Conservation (phyloP, 2,113 vertebrate species). For the Cololabis saira region DNA sequence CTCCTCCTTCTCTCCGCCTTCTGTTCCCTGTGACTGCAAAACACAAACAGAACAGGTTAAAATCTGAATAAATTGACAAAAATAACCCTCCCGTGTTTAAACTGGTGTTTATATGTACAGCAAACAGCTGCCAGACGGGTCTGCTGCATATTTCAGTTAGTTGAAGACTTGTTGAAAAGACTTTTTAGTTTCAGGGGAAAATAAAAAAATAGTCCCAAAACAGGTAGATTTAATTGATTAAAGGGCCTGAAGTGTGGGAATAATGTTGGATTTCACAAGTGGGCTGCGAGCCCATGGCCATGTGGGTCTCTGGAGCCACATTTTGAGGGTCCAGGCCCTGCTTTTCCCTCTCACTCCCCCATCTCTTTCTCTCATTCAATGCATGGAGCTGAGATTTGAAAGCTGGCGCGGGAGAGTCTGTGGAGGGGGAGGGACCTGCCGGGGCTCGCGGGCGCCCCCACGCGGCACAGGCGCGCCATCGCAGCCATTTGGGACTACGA, state of each 20-base stretch:
- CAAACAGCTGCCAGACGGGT: conserved; percentile 21
- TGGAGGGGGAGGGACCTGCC: conserved; percentile 77
- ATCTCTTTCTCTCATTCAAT: conserved; percentile 73
- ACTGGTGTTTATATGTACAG: conserved; percentile 21
- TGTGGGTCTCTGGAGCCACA: conserved; percentile 51
- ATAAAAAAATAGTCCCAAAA: conserved; percentile 27
- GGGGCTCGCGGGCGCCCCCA: conserved; percentile 67
- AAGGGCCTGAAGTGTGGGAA: not conserved
- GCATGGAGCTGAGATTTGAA: conserved; percentile 77
- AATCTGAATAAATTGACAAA: not conserved
- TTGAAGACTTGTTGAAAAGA: conserved; percentile 51
- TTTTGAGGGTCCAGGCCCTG: conserved; percentile 56
- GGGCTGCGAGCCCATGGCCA: conserved; percentile 26
- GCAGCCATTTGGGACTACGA: conserved; percentile 83
- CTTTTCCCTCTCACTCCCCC: conserved; percentile 62
- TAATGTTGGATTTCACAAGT: not conserved
- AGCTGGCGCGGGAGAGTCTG: conserved; percentile 77
- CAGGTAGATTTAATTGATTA: conserved; percentile 52
- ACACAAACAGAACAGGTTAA: conserved; percentile 32
- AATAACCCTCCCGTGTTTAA: not conserved
- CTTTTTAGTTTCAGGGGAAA: conserved; percentile 66
- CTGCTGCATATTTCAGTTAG: conserved; percentile 17
- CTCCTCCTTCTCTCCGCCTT: conserved; percentile 88
- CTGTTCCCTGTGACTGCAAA: conserved; percentile 77
- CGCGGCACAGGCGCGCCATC: conserved; percentile 62